Percentiles rank a stretch among this genome's conserved stretches.
phyloP scores from a whole-genome alignment of 2,888 invertebrate species.

The Protodeltote pygarga region DNA sequence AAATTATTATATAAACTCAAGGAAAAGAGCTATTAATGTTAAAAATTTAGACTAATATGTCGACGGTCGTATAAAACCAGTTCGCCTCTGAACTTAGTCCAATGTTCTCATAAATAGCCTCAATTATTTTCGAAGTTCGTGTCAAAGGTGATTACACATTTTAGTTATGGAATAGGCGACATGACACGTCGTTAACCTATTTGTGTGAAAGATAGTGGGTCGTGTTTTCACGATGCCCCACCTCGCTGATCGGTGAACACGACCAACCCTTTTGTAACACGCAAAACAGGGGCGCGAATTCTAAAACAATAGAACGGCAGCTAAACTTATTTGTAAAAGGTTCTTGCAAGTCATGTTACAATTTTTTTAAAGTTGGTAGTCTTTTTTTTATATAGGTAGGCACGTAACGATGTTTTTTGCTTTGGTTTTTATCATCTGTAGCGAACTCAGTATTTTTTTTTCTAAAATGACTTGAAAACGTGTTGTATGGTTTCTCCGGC shows the following conservation, averaged over 20 bases:
- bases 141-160: slow-evolving; percentile 61
- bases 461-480: neutral
- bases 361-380: too few species aligned
- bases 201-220: slow-evolving; percentile 57
- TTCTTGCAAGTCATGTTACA: too few species aligned
- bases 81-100: slow-evolving; percentile 29
- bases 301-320: slow-evolving; percentile 13
- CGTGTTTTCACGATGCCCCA: slow-evolving; percentile 55
- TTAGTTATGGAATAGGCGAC: slow-evolving; percentile 53
- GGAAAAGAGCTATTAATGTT: slow-evolving; percentile 14
- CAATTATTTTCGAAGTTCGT: slow-evolving; percentile 57
- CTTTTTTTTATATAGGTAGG: neutral
- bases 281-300: slow-evolving; percentile 53
- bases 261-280: slow-evolving; percentile 71
- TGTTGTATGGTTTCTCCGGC: neutral
- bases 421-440: neutral
- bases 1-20: too few species aligned
- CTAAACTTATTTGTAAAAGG: too few species aligned
- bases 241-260: slow-evolving; percentile 57
- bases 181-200: slow-evolving; percentile 69
- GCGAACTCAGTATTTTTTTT: slow-evolving; percentile 2
- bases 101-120: slow-evolving; percentile 43
- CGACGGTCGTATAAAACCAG: slow-evolving; percentile 32
- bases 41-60: slow-evolving; percentile 34
- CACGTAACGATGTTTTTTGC: neutral